A percentile compares a stretch with the other conserved stretches of the same genome.
Conservation (phyloP, 2,888 invertebrate species). For the Tenodera sinensis region DNA sequence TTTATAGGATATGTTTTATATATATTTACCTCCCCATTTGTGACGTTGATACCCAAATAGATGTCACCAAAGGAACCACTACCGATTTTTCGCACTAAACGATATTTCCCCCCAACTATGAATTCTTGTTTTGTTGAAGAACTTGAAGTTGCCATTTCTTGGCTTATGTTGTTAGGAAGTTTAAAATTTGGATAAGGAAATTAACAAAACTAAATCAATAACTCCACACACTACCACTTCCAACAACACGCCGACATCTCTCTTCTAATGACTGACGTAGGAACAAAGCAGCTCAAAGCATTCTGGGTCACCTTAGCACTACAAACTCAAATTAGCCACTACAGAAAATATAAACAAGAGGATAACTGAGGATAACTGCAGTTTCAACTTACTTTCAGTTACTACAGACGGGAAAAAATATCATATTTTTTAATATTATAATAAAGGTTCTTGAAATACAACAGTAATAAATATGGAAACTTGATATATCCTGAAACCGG, state of each 20-base stretch:
- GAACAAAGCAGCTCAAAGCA: conserved; percentile 30
- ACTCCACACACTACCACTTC: conserved; percentile 48
- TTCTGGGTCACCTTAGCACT: conserved; percentile 1
- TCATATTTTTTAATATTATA: too few relatives aligned
- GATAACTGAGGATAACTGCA: neutral
- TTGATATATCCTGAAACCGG: too few relatives aligned
- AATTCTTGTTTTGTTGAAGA: conserved; percentile 60
- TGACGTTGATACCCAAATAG: conserved; percentile 89
- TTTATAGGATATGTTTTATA: neutral
- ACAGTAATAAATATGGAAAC: too few relatives aligned
- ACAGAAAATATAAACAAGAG: neutral
- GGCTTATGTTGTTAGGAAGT: conserved; percentile 16
- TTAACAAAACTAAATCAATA: conserved; percentile 33
- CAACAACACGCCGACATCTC: conserved; percentile 58
- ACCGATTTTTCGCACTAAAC: conserved; percentile 94
- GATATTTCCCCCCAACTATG: conserved; percentile 88
- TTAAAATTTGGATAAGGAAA: conserved; percentile 29
- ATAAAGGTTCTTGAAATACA: too few relatives aligned
- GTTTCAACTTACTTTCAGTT: neutral
- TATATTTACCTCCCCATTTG: conserved; percentile 78
- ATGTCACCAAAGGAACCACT: conserved; percentile 99
- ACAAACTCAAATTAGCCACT: neutral
- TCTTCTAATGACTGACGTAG: conserved; percentile 38
- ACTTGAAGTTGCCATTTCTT: conserved; percentile 25
- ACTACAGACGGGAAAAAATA: too few relatives aligned